Evolutionary conservation across 1,140 invertebrate genomes (phyloP), one percentile per base, ranked within the genome.

Genomic region (Halictus rubicundus): DNA sequence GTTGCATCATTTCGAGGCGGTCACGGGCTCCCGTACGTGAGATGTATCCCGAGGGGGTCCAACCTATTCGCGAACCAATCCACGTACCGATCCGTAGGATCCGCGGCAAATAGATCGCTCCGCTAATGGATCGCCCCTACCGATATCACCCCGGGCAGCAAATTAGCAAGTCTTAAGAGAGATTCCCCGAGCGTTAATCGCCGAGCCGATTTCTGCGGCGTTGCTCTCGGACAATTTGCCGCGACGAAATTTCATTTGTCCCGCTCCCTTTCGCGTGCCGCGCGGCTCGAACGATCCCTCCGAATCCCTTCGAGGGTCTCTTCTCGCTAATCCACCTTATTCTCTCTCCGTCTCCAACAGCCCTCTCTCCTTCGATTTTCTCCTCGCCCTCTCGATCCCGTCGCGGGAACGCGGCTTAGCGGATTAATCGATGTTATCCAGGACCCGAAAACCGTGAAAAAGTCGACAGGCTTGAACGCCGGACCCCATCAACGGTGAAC

Each of bases 101-200:
- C 80, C 32, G 23, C 68, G n/a, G 73, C 77, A 84, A 85, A 85
- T 80, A 80, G 83, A 84, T 84, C 71, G 74, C 65, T 37, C 27
- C 74, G 68, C 83, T 83, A 76, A 78, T 85, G 83, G 83, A 82
- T 63, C 76, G 60, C n/a, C 64, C 37, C 32, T 32, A 32, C 32
- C 32, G 32, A 32, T 32, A 21, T 16, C 21, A 63, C 46, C 23
- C 10, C 27, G 54, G 64, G 76, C 81, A 84, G 85, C 78, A 91
- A 92, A 91, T 91, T 91, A 91, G 89, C 88, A 85, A 88, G 87
- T 87, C 83, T 89, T 90, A 79, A 82, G 82, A 85, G 84, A 90
- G 87, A n/a, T 57, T 21, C 54, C 80, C 78, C 76, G 32, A 19
- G 60, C 65, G 88, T 90, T 91, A 90, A 91, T 89, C 89, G 88